These are phyloP conservation scores for Lasioglossum vierecki DNA, from an alignment of 2,888 invertebrate genomes.

Conservation along the genomic window DNA sequence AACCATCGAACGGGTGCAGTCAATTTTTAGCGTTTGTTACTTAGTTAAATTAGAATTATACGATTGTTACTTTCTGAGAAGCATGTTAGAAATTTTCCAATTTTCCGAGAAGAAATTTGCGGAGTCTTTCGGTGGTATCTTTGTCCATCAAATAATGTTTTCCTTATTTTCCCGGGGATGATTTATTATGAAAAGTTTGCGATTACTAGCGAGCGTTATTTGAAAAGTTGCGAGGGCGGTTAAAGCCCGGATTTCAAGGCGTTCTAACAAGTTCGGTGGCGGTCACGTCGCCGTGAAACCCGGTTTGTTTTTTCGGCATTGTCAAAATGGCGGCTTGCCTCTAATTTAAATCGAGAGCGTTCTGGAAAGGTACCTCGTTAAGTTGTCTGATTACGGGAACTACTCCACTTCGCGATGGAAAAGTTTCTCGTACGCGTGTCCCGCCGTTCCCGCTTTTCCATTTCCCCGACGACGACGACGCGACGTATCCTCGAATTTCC, in stretches of 20 bases:
- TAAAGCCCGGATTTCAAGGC: conserved; percentile 11
- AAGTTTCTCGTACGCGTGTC: conserved; percentile 24
- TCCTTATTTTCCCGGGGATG: background rate
- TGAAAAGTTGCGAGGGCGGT: conserved; percentile 31
- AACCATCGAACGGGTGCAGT: too few species aligned
- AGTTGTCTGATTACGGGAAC: conserved; percentile 48
- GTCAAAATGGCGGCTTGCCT: conserved; percentile 18
- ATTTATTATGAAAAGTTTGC: conserved; percentile 32
- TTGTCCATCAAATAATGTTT: too few species aligned
- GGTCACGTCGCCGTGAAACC: background rate
- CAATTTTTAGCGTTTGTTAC: background rate
- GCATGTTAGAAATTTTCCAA: background rate
- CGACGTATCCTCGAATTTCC: background rate
- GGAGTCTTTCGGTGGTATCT: too few species aligned
- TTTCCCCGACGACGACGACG: background rate
- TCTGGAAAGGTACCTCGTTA: conserved; percentile 40
- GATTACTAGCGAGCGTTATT: conserved; percentile 33
- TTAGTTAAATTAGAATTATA: background rate
- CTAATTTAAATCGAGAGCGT: conserved; percentile 55
- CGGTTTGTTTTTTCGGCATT: conserved; percentile 29
- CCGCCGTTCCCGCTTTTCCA: background rate
- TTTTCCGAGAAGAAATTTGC: too few species aligned
- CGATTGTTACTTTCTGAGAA: background rate
- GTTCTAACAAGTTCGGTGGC: conserved; percentile 33
- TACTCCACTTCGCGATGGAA: conserved; percentile 24